phyloP scores from a whole-genome alignment of 2,888 invertebrate genomes.

The Scaptomyza polygonia region DNA sequence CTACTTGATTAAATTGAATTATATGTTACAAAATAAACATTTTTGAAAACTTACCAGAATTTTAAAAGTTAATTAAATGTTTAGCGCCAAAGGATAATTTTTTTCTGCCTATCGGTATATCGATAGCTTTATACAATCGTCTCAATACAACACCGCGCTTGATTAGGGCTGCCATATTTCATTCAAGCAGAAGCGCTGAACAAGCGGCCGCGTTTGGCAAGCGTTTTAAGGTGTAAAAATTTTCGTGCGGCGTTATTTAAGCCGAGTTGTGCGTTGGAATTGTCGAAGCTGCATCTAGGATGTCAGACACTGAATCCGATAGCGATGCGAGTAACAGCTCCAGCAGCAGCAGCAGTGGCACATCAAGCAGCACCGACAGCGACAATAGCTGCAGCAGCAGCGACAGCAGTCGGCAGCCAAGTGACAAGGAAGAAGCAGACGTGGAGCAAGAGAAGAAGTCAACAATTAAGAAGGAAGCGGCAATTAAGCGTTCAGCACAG shows the following conservation, averaged over 20 bases:
- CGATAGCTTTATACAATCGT: not conserved
- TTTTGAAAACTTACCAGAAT: not conserved
- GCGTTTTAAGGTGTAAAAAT: conserved; percentile 62
- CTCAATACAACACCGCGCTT: conserved; percentile 22
- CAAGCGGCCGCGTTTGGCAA: conserved; percentile 64
- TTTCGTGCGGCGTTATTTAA: conserved; percentile 40
- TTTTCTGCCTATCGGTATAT: conserved; percentile 8
- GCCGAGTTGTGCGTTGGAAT: conserved; percentile 8
- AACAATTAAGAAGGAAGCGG: not conserved
- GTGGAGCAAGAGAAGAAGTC: conserved; percentile 12
- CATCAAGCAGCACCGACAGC: conserved; percentile 49
- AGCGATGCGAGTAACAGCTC: conserved; percentile 65
- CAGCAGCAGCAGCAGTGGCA: conserved; percentile 45
- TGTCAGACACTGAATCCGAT: conserved; percentile 74
- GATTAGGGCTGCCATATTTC: conserved; percentile 32
- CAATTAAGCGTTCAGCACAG: conserved; percentile 5
- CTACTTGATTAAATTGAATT: not conserved
- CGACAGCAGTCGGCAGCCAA: conserved; percentile 35
- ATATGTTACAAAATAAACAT: not conserved
- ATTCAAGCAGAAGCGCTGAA: conserved; percentile 26
- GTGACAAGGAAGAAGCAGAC: conserved; percentile 30
- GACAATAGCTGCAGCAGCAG: conserved; percentile 47
- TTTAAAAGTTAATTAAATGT: not conserved
- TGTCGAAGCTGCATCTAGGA: conserved; percentile 31
- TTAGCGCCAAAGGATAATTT: not conserved